Conservation (phyloP, 2,113 vertebrate genomes). For the Heterocephalus glaber region DNA sequence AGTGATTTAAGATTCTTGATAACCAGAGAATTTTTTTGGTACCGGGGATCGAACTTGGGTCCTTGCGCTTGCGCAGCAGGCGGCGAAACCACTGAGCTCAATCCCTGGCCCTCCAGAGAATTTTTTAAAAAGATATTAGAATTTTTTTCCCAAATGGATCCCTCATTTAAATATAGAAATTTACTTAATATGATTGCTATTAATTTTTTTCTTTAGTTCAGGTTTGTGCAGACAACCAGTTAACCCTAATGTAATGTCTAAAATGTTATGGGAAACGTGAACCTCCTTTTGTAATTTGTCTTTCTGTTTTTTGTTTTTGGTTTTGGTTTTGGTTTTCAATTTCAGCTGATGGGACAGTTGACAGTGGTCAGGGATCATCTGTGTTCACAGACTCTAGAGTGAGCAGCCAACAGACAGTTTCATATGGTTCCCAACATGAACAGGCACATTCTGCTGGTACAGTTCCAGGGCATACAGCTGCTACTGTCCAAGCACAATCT, state of each 20-base stretch:
- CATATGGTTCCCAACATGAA: conserved; percentile 91
- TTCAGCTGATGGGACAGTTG: conserved; percentile 91
- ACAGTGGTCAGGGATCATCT: conserved; percentile 96
- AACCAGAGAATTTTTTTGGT: conserved; percentile 20
- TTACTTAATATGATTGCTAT: not conserved
- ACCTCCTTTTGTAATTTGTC: conserved; percentile 46
- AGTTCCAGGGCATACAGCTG: conserved; percentile 84
- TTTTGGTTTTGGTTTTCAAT: conserved; percentile 29
- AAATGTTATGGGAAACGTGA: conserved; percentile 34
- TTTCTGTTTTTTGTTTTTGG: not conserved
- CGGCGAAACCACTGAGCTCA: too few relatives aligned
- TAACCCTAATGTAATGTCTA: not conserved
- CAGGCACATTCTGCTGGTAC: conserved; percentile 84
- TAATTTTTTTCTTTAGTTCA: conserved; percentile 62
- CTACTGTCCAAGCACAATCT: conserved; percentile 83
- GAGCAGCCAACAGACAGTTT: conserved; percentile 91
- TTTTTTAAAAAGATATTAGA: conserved; percentile 7
- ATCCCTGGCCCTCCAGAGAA: too few relatives aligned
- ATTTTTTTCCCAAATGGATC: not conserved
- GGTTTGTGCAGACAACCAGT: conserved; percentile 1
- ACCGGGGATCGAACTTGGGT: too few relatives aligned
- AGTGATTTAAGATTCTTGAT: conserved; percentile 15
- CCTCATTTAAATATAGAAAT: conserved; percentile 54
- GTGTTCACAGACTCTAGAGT: conserved; percentile 92
- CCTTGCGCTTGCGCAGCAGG: too few relatives aligned